Percentiles rank a stretch among this genome's conserved stretches.
phyloP scores from a whole-genome alignment of 2,797 vertebrate species.

The Trichosurus vulpecula region DNA sequence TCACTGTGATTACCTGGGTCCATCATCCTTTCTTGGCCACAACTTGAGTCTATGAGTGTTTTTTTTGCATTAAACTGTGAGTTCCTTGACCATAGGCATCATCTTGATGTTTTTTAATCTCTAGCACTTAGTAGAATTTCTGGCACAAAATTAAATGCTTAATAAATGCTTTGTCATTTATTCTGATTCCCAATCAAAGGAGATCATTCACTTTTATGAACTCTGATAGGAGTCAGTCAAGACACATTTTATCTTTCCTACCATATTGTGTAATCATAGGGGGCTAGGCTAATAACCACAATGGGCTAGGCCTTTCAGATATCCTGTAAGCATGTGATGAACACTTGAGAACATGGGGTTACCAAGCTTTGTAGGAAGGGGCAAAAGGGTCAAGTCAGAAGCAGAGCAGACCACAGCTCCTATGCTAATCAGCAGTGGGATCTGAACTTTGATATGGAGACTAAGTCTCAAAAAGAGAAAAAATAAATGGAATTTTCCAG shows the following conservation, averaged over 20 bases:
- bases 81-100: neutral
- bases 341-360: neutral
- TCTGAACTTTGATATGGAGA: neutral
- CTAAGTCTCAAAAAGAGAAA: neutral
- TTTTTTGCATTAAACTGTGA: neutral
- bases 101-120: neutral
- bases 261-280: neutral
- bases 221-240: neutral
- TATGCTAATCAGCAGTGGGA: neutral
- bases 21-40: neutral
- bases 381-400: neutral
- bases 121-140: neutral
- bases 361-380: neutral
- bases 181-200: neutral
- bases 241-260: neutral
- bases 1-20: neutral
- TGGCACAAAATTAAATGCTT: neutral
- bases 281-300: accelerated
- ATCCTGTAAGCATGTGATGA: neutral
- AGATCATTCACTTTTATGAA: neutral
- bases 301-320: neutral
- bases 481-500: neutral
- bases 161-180: neutral
- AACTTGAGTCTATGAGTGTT: neutral
- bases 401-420: neutral